Base-by-base conservation (phyloP, 2,888 invertebrate species). In the Aradus depressus region DNA sequence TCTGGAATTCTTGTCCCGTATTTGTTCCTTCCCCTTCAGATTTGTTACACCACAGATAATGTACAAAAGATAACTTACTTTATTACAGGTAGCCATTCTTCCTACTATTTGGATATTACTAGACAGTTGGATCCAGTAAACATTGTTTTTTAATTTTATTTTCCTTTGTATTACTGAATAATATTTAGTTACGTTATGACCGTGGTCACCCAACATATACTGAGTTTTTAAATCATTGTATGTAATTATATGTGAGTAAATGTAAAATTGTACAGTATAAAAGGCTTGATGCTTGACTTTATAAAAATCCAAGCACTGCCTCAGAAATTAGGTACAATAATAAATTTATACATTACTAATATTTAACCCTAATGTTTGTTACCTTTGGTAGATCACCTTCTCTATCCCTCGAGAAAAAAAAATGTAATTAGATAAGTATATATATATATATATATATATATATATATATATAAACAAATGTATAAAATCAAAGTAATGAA, bases 241-340 rank as follows among this genome's bases (percentile, higher is more conserved):
- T 31, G 31, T 10, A 31, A 31, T 31, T 31, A n/a, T n/a, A n/a
- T n/a, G n/a, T n/a, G n/a, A n/a, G n/a, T n/a, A n/a, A 35, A 18
- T 38, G 38, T 38, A 38, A 21, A 38, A 44, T 12, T 51, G 51
- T 51, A 51, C 51, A 51, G 44, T n/a, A n/a, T n/a, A 44, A 34
- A 44, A 38, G 51, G 44, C 37, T 51, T 51, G 51, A 44, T 51
- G 51, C 51, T 51, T 50, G 50, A 50, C 44, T 44, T 49, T 44
- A 41, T n/a, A n/a, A n/a, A 19, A 38, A 50, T 44, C 25, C 51
- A 51, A 51, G 51, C 51, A 51, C 51, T 51, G 51, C 51, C 51
- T 51, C 44, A 14, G 35, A 44, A 38, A n/a, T 42, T 34, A 42
- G 34, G 42, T 37, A 32, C 22, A 44, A 49, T 39, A 41, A 28